These are phyloP conservation scores for Poeciliopsis turneri DNA, from an alignment of 2,797 vertebrate genomes.

Conservation along the genomic window DNA sequence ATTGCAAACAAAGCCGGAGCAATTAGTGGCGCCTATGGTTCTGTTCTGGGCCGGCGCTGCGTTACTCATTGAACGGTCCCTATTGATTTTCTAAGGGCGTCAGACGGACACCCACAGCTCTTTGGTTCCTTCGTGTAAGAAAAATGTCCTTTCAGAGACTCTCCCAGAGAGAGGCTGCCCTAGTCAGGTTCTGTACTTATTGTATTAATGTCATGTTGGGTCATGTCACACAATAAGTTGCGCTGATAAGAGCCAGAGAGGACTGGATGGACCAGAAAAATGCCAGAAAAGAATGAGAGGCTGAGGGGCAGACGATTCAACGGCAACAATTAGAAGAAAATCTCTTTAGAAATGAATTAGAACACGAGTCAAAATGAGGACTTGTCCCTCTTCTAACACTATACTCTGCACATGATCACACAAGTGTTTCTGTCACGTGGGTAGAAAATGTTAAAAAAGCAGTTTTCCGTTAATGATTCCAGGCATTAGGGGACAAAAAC, in stretches of 20 bases:
- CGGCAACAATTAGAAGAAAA: background rate
- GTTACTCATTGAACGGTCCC: conserved; percentile 54
- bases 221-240: conserved; percentile 41
- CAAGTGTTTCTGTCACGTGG: background rate
- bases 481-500: background rate
- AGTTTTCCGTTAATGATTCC: background rate
- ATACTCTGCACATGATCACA: background rate
- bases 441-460: no score
- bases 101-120: conserved; percentile 65
- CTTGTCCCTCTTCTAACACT: background rate
- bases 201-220: conserved; percentile 50
- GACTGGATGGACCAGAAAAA: background rate
- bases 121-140: conserved; percentile 44
- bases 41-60: conserved; percentile 36
- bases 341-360: background rate
- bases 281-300: background rate
- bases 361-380: background rate
- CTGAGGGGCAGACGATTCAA: background rate
- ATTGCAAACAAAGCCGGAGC: conserved; percentile 69
- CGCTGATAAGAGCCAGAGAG: conserved; percentile 8
- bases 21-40: conserved; percentile 60
- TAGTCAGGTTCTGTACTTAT: conserved; percentile 38
- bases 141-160: conserved; percentile 47
- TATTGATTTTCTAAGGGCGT: conserved; percentile 56
- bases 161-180: conserved; percentile 29